Evolutionary conservation across 1,140 invertebrate genomes (phyloP), one percentile per base, ranked within the genome.

Genomic region (Hycleus cichorii): DNA sequence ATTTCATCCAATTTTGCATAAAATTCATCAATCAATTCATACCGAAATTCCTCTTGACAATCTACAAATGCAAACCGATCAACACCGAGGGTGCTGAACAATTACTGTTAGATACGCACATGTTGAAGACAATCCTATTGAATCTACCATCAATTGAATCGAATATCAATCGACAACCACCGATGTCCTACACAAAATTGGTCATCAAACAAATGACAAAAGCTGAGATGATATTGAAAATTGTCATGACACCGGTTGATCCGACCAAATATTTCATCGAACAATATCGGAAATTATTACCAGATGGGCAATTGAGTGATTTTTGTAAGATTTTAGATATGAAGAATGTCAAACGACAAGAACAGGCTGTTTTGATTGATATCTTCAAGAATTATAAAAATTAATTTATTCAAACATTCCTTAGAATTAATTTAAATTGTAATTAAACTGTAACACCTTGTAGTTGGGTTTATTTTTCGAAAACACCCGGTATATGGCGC

Each of bases 171-270:
- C 78, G 91, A 42, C 91, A 92, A 72, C 89, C 93, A 8, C 94
- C 93, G 0, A 85, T 91, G 1, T 91, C 84, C 2, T 89, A 87
- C 58, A 86, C 85, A 0, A 88, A 89, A 71, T 90, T 97, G 12
- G 95, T 99, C 0, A 87, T 93, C 0, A 96, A 97, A 76, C 89
- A 93, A 18, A 98, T 99, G 93, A 94, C 93, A 3, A 93, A 93
- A 69, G 96, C 95, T 0, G 97, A 99, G 78, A 95, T 98, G 91
- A 93, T 99, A 44, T 77, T 99, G 4, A 99, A 99, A 78, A 83
- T 97, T 47, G 93, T 98, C 0, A 98, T 99, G 94, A 89, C 93
- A 1, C 93, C 94, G 0, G 83, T 91, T 38, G 89, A 95, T 66
- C 90, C 91, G 0, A 84, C 87, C 38, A 83, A 90, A 64, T 81